Conservation (phyloP, 2,888 invertebrate species). For the Steinernema hermaphroditum region DNA sequence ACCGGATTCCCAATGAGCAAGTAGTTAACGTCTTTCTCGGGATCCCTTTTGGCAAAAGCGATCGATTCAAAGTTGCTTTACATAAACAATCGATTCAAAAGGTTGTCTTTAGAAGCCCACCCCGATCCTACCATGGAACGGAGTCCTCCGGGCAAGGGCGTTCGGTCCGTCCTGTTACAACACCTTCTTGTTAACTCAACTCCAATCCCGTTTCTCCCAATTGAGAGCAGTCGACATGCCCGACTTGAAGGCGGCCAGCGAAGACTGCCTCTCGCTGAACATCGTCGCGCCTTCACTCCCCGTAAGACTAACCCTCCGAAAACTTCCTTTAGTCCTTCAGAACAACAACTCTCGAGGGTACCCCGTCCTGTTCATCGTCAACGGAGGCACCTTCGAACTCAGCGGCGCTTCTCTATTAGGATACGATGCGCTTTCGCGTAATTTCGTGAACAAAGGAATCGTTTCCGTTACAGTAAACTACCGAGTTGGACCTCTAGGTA, state of each 20-base stretch:
- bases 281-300: neutral
- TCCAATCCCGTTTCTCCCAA: neutral
- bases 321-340: neutral
- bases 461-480: neutral
- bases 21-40: neutral
- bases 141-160: neutral
- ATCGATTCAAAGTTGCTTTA: neutral
- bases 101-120: neutral
- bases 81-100: neutral
- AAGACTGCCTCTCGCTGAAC: neutral
- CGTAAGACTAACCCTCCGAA: neutral
- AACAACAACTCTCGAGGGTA: neutral
- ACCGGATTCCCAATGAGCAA: neutral
- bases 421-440: neutral
- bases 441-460: conserved; percentile 15
- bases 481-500: neutral
- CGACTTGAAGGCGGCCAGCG: neutral
- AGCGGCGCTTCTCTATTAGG: neutral
- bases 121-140: neutral
- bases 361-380: neutral
- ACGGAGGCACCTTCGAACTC: neutral
- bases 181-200: neutral
- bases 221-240: neutral
- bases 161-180: neutral
- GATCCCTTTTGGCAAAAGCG: neutral